Evolutionary conservation across 2,888 invertebrate genomes (phyloP).

Genomic region (Encarsia formosa): DNA sequence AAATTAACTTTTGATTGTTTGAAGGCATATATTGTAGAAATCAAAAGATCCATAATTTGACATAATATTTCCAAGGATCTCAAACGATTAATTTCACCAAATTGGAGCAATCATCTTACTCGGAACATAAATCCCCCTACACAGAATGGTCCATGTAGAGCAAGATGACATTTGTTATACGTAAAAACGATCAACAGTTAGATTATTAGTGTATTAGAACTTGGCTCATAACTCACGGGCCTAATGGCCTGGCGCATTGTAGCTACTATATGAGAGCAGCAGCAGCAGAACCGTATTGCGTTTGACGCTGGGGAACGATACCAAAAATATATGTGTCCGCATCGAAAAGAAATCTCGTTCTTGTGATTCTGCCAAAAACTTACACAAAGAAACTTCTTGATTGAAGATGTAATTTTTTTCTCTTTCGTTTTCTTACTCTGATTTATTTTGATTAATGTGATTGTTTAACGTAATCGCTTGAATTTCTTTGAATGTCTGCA

Average conservation of each 20-base stretch:
- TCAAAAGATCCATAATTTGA: too few species aligned
- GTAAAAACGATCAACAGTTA: conserved; percentile 43
- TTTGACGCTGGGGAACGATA: conserved; percentile 37
- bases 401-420: conserved; percentile 12
- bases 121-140: too few species aligned
- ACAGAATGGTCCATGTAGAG: not conserved
- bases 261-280: conserved; percentile 27
- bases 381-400: conserved; percentile 9
- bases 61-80: too few species aligned
- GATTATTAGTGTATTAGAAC: conserved; percentile 51
- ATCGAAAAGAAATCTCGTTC: conserved; percentile 8
- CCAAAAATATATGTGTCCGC: not conserved
- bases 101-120: too few species aligned
- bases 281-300: too few species aligned
- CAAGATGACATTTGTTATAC: conserved; percentile 21
- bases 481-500: too few species aligned
- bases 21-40: too few species aligned
- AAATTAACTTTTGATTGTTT: too few species aligned
- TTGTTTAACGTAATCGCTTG: too few species aligned
- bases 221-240: conserved; percentile 49
- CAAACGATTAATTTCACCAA: too few species aligned
- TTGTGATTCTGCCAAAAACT: conserved; percentile 7
- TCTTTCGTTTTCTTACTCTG: too few species aligned
- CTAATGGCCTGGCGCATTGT: conserved; percentile 39
- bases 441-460: too few species aligned